Evolutionary conservation across 2,113 vertebrate species (phyloP), one percentile per base, ranked within the genome.

Genomic region (Daphoenositta chrysoptera): DNA sequence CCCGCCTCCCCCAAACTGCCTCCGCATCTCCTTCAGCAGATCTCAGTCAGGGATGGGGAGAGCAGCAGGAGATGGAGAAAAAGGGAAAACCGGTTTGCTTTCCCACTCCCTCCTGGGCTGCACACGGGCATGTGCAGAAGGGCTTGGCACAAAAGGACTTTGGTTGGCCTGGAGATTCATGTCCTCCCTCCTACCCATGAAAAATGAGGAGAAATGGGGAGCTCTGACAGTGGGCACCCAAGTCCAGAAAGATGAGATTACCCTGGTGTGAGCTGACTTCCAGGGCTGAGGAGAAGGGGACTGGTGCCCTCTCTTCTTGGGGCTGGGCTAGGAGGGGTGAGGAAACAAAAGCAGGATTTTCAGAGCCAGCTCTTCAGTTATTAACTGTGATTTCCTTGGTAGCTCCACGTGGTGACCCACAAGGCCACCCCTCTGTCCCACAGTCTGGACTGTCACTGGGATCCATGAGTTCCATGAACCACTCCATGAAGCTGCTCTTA

Each of bases 151-250:
- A 1, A 9, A 4, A 60, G 20, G 11, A 9, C 21, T 54, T 15
- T 19, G 3, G 1, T 0, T 10, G 27, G 42, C 42, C 77, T 69
- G 13, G 26, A 37, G 58, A n/a, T 27, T 31, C 9, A 6, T 0
- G 0, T 15, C 5, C 31, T 40, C 68, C 15, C 42, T 33, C 12
- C 68, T 7, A 10, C 1, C 22, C 12, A 3, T 3, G 33, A 7
- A 17, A 66, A 47, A 66, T 4, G 13, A 28, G 45, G 15, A 7
- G 24, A 63, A 81, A 28, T 3, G 7, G 10, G 16, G 8, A 15
- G 26, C 16, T 87, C 13, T 80, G 45, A 23, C 24, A 30, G 30
- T 9, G 37, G 50, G 23, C 35, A 89, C 9, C 20, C 31, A 37
- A 35, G 15, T 40, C 53, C 58, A 63, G 73, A 31, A 24, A 19